These are phyloP conservation scores for Paramormyrops kingsleyae DNA, from an alignment of 2,113 vertebrate genomes.

Conservation along the genomic window DNA sequence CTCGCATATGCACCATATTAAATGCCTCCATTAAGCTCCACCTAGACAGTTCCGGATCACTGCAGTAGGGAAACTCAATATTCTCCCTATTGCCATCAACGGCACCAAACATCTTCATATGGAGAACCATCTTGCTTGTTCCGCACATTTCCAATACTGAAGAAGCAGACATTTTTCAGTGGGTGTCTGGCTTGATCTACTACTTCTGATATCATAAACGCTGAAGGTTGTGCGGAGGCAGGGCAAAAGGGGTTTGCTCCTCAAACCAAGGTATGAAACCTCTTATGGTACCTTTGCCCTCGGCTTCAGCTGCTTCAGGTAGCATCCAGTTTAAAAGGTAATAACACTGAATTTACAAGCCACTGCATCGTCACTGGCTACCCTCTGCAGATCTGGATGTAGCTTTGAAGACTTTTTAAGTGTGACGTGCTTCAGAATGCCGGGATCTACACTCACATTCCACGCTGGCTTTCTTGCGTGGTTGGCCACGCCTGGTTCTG, in stretches of 20 bases:
- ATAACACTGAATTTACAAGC: background rate
- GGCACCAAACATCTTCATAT: background rate
- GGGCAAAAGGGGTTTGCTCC: background rate
- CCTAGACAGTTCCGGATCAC: background rate
- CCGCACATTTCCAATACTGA: background rate
- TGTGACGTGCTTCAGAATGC: conserved; percentile 10
- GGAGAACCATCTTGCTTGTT: background rate
- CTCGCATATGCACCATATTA: background rate
- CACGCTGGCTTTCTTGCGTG: background rate
- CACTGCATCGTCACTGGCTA: background rate
- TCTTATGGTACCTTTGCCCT: background rate
- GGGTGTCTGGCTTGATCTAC: background rate
- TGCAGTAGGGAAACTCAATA: background rate
- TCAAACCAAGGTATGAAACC: background rate
- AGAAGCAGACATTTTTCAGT: background rate
- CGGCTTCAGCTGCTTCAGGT: background rate
- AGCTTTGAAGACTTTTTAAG: conserved; percentile 14
- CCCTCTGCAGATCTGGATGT: background rate
- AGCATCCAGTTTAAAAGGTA: background rate
- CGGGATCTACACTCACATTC: conserved; percentile 16
- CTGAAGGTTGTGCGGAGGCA: background rate
- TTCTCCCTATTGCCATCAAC: background rate
- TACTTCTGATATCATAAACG: background rate
- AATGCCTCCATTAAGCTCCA: background rate
- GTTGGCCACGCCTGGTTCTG: background rate